Conservation (phyloP, 1,140 invertebrate species). For the Nymphalis io region DNA sequence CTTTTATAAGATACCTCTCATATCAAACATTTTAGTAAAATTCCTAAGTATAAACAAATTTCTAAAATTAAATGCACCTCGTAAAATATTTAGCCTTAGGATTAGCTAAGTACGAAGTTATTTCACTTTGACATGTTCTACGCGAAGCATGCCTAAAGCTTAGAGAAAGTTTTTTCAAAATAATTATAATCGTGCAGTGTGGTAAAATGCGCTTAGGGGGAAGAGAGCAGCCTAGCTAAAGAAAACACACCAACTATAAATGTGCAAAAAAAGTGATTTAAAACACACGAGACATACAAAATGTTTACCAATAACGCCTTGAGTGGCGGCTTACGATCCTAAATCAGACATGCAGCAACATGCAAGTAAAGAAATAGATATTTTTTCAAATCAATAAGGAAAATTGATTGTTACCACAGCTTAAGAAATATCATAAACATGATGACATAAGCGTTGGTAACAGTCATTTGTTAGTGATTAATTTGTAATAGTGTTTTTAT, state of each 20-base stretch:
- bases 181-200: slow-evolving; percentile 80
- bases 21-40: slow-evolving; percentile 14
- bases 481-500: slow-evolving; percentile 57
- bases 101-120: slow-evolving; percentile 43
- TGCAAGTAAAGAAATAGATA: slow-evolving; percentile 75
- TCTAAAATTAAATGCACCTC: slow-evolving; percentile 19
- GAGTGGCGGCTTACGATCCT: slow-evolving; percentile 77
- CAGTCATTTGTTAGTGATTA: slow-evolving; percentile 63
- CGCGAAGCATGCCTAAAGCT: slow-evolving; percentile 79
- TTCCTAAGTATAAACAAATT: slow-evolving; percentile 15
- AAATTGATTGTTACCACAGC: slow-evolving; percentile 66
- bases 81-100: slow-evolving; percentile 37
- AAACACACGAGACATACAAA: slow-evolving; percentile 68
- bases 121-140: slow-evolving; percentile 67
- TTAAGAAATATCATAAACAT: slow-evolving; percentile 33
- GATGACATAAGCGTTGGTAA: slow-evolving; percentile 57
- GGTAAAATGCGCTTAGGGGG: slow-evolving; percentile 76
- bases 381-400: slow-evolving; percentile 57
- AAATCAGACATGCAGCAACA: slow-evolving; percentile 77
- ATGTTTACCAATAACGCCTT: slow-evolving; percentile 77
- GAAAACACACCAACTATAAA: slow-evolving; percentile 77
- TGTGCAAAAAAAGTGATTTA: slow-evolving; percentile 79
- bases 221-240: slow-evolving; percentile 79
- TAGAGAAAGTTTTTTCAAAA: slow-evolving; percentile 75
- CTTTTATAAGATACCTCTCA: slow-evolving; percentile 3